A percentile compares a stretch with the other conserved stretches of the same genome.
Evolutionary conservation across 2,888 invertebrate genomes (phyloP).

Genomic region (Trachelus tabidus): DNA sequence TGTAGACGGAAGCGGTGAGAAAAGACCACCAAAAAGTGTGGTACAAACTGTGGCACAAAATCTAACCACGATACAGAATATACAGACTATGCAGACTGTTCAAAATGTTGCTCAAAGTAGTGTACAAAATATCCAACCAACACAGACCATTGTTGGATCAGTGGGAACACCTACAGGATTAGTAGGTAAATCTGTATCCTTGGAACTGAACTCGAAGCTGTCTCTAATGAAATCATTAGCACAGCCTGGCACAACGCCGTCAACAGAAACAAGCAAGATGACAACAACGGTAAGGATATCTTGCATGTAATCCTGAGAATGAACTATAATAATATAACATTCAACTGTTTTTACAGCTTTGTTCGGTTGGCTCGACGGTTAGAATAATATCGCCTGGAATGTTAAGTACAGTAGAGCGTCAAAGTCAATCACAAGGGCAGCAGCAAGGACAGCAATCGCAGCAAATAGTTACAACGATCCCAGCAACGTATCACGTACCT

Average conservation of each 20-base stretch:
- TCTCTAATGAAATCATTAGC: slow-evolving; percentile 58
- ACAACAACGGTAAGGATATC: slow-evolving; percentile 33
- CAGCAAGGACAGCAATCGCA: slow-evolving; percentile 45
- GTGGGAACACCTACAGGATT: slow-evolving; percentile 51
- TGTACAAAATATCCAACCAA: slow-evolving; percentile 55
- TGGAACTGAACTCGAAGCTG: slow-evolving; percentile 59
- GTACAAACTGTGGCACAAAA: slow-evolving; percentile 54
- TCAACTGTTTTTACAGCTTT: slow-evolving; percentile 45
- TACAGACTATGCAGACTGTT: slow-evolving; percentile 46
- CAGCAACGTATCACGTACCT: slow-evolving; percentile 66
- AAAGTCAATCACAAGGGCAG: slow-evolving; percentile 46
- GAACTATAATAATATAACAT: not conserved
- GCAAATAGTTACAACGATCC: slow-evolving; percentile 62
- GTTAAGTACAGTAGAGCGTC: slow-evolving; percentile 57
- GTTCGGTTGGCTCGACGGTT: slow-evolving; percentile 59
- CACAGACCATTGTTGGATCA: slow-evolving; percentile 49
- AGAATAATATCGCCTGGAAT: slow-evolving; percentile 60
- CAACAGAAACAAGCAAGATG: slow-evolving; percentile 57
- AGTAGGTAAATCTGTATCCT: slow-evolving; percentile 58
- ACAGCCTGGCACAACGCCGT: slow-evolving; percentile 49
- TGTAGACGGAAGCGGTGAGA: slow-evolving; percentile 50
- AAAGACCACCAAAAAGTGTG: slow-evolving; percentile 49
- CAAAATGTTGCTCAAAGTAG: slow-evolving; percentile 56
- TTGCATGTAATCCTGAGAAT: not conserved
- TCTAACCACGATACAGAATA: slow-evolving; percentile 55